Conservation (phyloP, 2,797 vertebrate species). For the Heteromormyrus szaboi region DNA sequence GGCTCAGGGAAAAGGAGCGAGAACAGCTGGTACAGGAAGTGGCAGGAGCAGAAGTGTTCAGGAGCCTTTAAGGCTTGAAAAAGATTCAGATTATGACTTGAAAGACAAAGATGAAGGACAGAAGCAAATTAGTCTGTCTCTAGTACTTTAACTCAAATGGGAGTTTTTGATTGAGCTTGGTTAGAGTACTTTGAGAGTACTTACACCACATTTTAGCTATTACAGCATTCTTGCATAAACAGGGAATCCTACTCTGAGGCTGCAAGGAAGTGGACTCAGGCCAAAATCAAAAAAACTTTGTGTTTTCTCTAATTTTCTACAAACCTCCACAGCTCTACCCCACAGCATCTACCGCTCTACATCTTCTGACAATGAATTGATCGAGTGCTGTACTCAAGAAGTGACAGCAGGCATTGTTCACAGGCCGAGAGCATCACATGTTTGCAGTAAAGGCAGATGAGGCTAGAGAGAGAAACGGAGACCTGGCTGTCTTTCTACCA, state of each 20-base stretch:
- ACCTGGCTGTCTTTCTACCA: neutral
- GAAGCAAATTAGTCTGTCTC: neutral
- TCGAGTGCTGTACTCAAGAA: neutral
- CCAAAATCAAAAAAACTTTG: neutral
- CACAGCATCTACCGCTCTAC: neutral
- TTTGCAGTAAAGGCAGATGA: neutral
- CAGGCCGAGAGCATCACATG: neutral
- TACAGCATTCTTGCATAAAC: neutral
- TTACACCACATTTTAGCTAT: neutral
- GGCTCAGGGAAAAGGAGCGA: neutral
- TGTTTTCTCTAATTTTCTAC: neutral
- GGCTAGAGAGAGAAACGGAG: neutral
- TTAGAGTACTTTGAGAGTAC: neutral
- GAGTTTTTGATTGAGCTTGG: neutral
- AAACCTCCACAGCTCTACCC: neutral
- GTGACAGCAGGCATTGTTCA: neutral
- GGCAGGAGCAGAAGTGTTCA: neutral
- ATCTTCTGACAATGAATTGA: neutral
- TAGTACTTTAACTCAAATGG: neutral
- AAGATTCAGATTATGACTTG: neutral
- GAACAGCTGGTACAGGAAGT: neutral
- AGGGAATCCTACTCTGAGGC: neutral
- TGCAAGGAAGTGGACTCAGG: neutral
- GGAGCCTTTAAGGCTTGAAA: neutral
- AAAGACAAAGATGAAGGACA: neutral